Percentiles rank a stretch among this genome's conserved stretches.
Conservation (phyloP, 2,888 invertebrate genomes). For the Drosophila trichaetosa region DNA sequence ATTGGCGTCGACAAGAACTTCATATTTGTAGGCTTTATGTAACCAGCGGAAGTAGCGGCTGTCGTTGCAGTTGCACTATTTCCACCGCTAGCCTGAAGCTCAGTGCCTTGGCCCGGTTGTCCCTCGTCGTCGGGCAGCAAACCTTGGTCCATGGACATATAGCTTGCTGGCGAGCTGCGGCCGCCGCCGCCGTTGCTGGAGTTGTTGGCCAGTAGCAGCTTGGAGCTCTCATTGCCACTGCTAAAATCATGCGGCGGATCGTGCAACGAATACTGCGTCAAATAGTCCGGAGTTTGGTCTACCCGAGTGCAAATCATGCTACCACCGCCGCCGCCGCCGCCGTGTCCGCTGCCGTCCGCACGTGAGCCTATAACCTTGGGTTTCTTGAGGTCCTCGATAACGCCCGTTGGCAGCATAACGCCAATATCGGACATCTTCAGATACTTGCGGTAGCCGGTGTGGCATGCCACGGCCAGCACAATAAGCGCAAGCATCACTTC, state of each 20-base stretch:
- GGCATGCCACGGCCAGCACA: conserved; percentile 48
- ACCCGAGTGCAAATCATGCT: conserved; percentile 46
- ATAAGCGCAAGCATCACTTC: conserved; percentile 41
- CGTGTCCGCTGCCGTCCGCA: conserved; percentile 10
- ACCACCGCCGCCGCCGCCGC: conserved; percentile 7
- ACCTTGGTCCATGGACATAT: conserved; percentile 56
- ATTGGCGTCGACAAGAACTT: conserved; percentile 53
- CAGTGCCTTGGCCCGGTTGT: conserved; percentile 17
- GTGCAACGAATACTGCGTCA: conserved; percentile 38
- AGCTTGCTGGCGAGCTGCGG: conserved; percentile 43
- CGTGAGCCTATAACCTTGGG: conserved; percentile 40
- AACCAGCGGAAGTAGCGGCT: conserved; percentile 30
- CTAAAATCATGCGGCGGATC: conserved; percentile 62
- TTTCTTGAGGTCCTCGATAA: conserved; percentile 76
- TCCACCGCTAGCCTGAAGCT: conserved; percentile 16
- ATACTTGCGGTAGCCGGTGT: conserved; percentile 73
- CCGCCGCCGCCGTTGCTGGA: conserved; percentile 46
- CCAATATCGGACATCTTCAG: conserved; percentile 82
- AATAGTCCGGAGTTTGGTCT: conserved; percentile 50
- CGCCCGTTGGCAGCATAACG: conserved; percentile 78
- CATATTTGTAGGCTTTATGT: conserved; percentile 69
- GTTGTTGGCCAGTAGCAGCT: conserved; percentile 56
- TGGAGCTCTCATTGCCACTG: conserved; percentile 71
- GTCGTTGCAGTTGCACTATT: not conserved
- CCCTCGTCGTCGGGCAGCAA: conserved; percentile 39